Conservation (phyloP, 2,797 vertebrate genomes). For the Megaceryle alcyon region DNA sequence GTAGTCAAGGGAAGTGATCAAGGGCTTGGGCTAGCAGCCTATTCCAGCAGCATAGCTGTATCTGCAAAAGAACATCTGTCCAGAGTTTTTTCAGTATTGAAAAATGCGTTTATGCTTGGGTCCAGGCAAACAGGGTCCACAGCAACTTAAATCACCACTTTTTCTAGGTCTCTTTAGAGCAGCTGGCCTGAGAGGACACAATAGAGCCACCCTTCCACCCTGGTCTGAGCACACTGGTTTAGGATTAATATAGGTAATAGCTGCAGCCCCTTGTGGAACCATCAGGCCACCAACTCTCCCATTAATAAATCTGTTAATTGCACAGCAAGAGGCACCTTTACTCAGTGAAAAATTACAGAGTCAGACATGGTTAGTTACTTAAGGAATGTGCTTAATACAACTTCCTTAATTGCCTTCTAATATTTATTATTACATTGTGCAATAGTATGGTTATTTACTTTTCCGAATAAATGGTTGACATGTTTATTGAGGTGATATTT, state of each 20-base stretch:
- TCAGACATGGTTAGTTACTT: constrained; percentile 58
- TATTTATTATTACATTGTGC: constrained; percentile 58
- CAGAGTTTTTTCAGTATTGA: neutral
- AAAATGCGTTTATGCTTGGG: neutral
- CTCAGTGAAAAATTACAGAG: constrained; percentile 63
- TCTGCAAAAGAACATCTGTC: constrained; percentile 10
- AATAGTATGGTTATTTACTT: constrained; percentile 68
- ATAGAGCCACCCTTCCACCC: neutral
- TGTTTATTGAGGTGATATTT: constrained; percentile 67
- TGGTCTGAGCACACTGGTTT: neutral
- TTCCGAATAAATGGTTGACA: constrained; percentile 52
- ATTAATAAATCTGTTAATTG: constrained; percentile 64
- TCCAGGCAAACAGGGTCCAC: neutral
- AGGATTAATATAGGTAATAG: neutral
- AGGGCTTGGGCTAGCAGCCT: neutral
- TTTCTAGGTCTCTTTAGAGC: neutral
- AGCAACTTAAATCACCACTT: neutral
- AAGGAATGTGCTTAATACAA: constrained; percentile 63
- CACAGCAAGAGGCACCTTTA: constrained; percentile 54
- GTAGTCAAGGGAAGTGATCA: neutral
- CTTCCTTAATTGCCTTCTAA: constrained; percentile 63
- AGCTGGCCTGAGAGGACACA: neutral
- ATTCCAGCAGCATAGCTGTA: constrained; percentile 16
- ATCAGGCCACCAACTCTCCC: neutral
- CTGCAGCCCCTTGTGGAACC: neutral